A percentile compares a stretch with the other conserved stretches of the same genome.
phyloP scores from a whole-genome alignment of 1,140 invertebrate species.

The Nasonia vitripennis region DNA sequence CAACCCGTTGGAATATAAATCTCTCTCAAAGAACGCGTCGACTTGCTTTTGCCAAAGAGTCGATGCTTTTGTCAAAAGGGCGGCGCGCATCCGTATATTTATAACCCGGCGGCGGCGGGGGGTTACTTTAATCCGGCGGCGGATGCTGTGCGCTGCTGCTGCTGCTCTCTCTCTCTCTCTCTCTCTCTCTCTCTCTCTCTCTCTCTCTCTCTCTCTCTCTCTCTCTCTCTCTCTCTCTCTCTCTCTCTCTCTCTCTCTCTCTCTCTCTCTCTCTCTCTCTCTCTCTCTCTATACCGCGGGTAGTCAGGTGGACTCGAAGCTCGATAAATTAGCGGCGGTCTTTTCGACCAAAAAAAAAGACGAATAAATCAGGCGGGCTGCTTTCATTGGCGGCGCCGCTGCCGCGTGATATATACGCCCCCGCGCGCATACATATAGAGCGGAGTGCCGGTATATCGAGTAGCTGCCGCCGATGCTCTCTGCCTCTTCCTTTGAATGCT shows the following conservation, averaged over 20 bases:
- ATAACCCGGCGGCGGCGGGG: background rate
- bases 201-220: too few relatives aligned
- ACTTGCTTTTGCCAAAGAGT: background rate
- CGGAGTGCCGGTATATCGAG: background rate
- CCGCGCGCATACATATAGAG: background rate
- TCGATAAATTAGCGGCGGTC: conserved; percentile 16
- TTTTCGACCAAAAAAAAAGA: background rate
- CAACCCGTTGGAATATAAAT: background rate
- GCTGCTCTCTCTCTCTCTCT: too few relatives aligned
- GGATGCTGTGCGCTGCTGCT: background rate
- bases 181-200: too few relatives aligned
- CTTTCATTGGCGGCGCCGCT: background rate
- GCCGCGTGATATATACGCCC: background rate
- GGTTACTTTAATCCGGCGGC: conserved; percentile 10
- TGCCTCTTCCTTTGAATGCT: background rate
- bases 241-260: too few relatives aligned
- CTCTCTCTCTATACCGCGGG: background rate
- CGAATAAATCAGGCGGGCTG: conserved; percentile 5
- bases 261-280: too few relatives aligned
- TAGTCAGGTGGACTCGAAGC: conserved; percentile 19
- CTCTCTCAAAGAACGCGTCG: background rate
- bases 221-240: too few relatives aligned
- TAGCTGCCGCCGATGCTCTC: background rate
- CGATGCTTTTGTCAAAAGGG: conserved; percentile 1
- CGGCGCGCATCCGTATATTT: background rate